Base-by-base conservation (phyloP, 2,888 invertebrate genomes). In the Carterocephalus palaemon region DNA sequence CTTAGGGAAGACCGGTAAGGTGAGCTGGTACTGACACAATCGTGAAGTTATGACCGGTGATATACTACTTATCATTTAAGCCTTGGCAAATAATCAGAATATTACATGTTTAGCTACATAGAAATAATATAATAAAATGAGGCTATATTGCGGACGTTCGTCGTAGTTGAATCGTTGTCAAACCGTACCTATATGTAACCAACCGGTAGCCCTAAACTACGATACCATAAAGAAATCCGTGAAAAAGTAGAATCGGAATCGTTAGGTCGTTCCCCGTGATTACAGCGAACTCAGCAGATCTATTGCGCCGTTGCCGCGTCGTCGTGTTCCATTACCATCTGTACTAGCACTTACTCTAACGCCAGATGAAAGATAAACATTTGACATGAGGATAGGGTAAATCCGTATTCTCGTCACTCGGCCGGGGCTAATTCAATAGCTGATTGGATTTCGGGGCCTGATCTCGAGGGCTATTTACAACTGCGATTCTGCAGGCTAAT, bases 381-480 rank as follows among this genome's bases (percentile, higher is more conserved):
- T 84, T 84, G 80, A 83, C 79, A 79, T 75, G 75, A 82, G 76
- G 77, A 77, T 67, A 66, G 74, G 67, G 70, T 70, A 76, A 79
- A 82, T 86, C 79, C 79, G 83, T 85, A 86, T 86, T 85, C 85
- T 68, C 79, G 82, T 85, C 85, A 84, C 84, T 83, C 77, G 71
- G 80, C 70, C 76, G 68, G 77, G 76, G 83, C 81, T 85, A 85
- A 85, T 86, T 85, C 84, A 84, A 85, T 84, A 82, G 83, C 81
- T 85, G 85, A 86, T 85, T 85, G 85, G 85, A 85, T 85, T 86
- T 84, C 54, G 82, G 81, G 81, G 71, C 75, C 73, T 74, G 79
- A 77, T 79, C 78, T 75, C 65, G 60, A 61, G 58, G 62, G 54
- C 59, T 56, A 59, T 77, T 81, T 78, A 79, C 60, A 72, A 48